Conservation (phyloP, 2,113 vertebrate species). For the Pollimyrus isidori region DNA sequence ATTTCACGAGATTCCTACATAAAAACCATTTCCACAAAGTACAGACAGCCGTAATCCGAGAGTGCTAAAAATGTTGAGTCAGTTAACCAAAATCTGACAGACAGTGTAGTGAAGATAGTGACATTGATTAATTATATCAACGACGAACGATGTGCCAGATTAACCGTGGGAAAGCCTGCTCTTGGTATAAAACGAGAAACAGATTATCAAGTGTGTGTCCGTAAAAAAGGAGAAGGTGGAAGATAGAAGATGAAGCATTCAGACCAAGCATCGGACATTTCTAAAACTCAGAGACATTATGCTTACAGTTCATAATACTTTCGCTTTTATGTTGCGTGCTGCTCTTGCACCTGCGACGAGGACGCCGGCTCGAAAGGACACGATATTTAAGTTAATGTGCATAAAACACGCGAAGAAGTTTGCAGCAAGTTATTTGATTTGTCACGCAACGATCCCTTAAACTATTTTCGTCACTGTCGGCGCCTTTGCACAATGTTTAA, state of each 20-base stretch:
- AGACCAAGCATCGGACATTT: not conserved
- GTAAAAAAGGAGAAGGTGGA: not conserved
- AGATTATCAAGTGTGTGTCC: not conserved
- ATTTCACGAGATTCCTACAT: not conserved
- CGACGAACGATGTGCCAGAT: not conserved
- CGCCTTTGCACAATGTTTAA: not conserved
- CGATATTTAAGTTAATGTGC: not conserved
- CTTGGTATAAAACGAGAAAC: not conserved
- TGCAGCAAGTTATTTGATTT: not conserved
- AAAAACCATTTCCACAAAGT: not conserved
- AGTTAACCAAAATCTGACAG: not conserved
- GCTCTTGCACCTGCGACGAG: not conserved
- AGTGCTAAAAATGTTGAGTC: not conserved
- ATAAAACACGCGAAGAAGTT: not conserved
- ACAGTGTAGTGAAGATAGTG: not conserved
- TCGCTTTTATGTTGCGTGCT: not conserved
- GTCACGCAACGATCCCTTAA: not conserved
- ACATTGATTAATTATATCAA: not conserved
- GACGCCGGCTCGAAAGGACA: not conserved
- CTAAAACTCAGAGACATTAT: not conserved
- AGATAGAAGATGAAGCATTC: not conserved
- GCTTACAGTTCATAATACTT: not conserved
- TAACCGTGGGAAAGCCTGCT: not conserved
- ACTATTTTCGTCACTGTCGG: not conserved
- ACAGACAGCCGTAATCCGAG: not conserved